Evolutionary conservation across 2,113 vertebrate species (phyloP).

Genomic region (Notothenia rossii): DNA sequence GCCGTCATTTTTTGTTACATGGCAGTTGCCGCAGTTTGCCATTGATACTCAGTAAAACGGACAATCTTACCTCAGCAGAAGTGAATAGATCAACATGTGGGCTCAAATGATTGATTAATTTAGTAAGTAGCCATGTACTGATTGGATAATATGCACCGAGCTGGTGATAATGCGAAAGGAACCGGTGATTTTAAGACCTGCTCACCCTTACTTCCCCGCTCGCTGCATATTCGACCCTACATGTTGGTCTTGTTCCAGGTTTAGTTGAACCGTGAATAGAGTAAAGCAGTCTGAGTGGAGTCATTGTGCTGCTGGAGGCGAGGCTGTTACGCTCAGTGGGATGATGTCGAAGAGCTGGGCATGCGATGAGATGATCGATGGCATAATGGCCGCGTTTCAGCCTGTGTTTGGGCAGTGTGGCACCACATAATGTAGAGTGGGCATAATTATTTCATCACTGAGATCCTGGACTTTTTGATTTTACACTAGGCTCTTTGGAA

Average conservation of each 20-base stretch:
- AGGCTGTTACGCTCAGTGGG: conserved; percentile 49
- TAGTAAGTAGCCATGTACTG: too few relatives aligned
- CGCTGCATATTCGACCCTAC: too few relatives aligned
- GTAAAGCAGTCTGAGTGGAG: conserved; percentile 30
- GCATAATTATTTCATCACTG: conserved; percentile 50
- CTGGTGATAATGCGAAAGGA: too few relatives aligned
- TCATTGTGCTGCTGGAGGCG: conserved; percentile 47
- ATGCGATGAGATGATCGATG: conserved; percentile 53
- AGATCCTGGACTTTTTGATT: conserved; percentile 16
- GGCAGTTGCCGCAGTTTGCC: too few relatives aligned
- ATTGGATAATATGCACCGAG: too few relatives aligned
- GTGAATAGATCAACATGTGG: too few relatives aligned
- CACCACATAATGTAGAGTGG: conserved; percentile 6
- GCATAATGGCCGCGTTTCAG: conserved; percentile 42
- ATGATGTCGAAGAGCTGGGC: conserved; percentile 66
- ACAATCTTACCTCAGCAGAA: too few relatives aligned
- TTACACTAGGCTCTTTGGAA: not conserved
- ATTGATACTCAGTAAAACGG: too few relatives aligned
- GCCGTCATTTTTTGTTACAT: too few relatives aligned
- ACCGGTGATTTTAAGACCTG: too few relatives aligned
- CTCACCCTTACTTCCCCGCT: too few relatives aligned
- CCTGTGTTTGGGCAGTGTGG: conserved; percentile 32
- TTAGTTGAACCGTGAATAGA: conserved; percentile 36
- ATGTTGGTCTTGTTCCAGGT: conserved; percentile 23
- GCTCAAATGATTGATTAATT: too few relatives aligned